Evolutionary conservation across 2,888 invertebrate species (phyloP).

Genomic region (Macrophya alboannulata): DNA sequence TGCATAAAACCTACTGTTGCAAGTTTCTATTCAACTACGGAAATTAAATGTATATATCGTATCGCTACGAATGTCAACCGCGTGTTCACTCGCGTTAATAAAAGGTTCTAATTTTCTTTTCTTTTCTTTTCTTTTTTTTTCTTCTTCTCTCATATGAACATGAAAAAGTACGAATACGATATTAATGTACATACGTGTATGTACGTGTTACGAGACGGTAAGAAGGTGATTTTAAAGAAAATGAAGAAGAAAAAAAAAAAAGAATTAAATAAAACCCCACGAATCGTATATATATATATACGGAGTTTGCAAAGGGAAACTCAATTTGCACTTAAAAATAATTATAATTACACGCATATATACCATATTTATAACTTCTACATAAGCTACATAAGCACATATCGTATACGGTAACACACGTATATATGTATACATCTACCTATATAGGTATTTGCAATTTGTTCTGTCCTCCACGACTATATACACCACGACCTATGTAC

Average conservation of each 20-base stretch:
- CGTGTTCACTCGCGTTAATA: background rate
- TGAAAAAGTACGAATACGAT: background rate
- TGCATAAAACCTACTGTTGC: background rate
- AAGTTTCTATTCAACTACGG: background rate
- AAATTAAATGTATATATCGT: slow-evolving; percentile 22
- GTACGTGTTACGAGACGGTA: background rate
- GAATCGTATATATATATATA: background rate
- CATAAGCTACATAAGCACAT: background rate
- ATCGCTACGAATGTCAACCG: background rate
- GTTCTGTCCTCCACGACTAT: background rate
- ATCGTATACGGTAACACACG: background rate
- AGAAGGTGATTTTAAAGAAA: slow-evolving; percentile 10
- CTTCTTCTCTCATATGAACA: background rate
- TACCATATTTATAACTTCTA: slow-evolving; percentile 1
- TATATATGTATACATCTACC: background rate
- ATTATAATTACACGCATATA: slow-evolving; percentile 18
- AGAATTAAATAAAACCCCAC: background rate
- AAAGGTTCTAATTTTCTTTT: background rate
- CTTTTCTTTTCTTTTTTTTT: background rate
- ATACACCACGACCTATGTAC: background rate
- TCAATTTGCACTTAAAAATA: slow-evolving; percentile 44
- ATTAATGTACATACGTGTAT: background rate
- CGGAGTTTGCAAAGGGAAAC: background rate
- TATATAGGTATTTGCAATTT: background rate
- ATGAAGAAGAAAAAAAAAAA: background rate